These are phyloP conservation scores for Aplochiton taeniatus DNA, from an alignment of 2,797 vertebrate genomes.

Conservation along the genomic window DNA sequence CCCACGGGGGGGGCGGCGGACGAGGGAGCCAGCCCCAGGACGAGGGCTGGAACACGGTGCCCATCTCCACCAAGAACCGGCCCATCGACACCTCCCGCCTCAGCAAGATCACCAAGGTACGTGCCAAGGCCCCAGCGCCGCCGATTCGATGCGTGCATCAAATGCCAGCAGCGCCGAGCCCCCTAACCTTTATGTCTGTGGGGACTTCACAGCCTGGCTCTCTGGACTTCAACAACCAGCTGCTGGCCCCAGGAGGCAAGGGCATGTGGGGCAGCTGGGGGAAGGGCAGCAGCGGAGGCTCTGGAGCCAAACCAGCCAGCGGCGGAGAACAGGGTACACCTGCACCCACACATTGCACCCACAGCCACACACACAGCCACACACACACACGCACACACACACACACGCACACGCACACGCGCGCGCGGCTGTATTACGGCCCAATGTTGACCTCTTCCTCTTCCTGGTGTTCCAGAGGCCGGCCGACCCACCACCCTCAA, in stretches of 20 bases:
- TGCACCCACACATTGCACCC: neutral
- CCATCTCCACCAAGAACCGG: slow-evolving; percentile 92
- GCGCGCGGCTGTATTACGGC: neutral
- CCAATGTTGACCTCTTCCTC: neutral
- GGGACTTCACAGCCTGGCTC: slow-evolving; percentile 82
- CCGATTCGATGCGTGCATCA: neutral
- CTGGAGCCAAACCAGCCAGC: slow-evolving; percentile 84
- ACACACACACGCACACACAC: neutral
- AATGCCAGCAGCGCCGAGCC: neutral
- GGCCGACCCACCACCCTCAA: slow-evolving; percentile 88
- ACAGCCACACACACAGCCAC: no score
- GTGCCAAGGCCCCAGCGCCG: neutral
- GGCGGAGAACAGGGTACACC: slow-evolving; percentile 73
- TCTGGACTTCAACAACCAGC: slow-evolving; percentile 91
- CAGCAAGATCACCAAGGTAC: slow-evolving; percentile 96
- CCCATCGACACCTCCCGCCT: slow-evolving; percentile 94
- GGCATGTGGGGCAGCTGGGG: slow-evolving; percentile 92
- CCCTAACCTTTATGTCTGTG: slow-evolving; percentile 7
- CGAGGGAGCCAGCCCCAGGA: slow-evolving; percentile 84
- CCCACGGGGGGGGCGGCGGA: slow-evolving; percentile 75
- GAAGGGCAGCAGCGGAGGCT: slow-evolving; percentile 96
- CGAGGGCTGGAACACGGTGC: slow-evolving; percentile 97
- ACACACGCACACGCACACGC: neutral
- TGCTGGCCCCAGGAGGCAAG: slow-evolving; percentile 92
- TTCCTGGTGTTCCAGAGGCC: slow-evolving; percentile 68